Evolutionary conservation across 2,888 invertebrate genomes (phyloP), one percentile per base, ranked within the genome.

Genomic region (Drosophila pseudotalamancana): DNA sequence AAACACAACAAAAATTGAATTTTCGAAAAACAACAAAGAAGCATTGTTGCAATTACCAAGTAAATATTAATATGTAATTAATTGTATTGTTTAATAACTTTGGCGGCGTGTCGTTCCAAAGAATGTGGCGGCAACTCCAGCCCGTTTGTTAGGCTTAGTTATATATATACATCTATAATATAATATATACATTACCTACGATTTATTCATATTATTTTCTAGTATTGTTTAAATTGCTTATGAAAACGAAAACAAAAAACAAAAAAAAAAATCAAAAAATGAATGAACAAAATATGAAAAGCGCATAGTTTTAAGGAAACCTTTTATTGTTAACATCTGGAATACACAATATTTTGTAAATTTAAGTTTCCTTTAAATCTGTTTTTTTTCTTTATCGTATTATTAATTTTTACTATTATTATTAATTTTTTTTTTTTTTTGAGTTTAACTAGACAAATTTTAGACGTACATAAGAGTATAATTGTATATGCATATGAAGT

Each of bases 141-240:
- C 55, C 64, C 46, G 40, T 46, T 69, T 80, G 71, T 66, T 77
- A 77, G 70, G 51, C 66, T 60, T 77, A 77, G 66, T 72, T 76
- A 72, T 48, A 64, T 34, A 51, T 14, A 56, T 69, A 42, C 42
- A 48, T 49, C 56, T 56, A 54, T 27, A 50, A n/a, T n/a, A 40
- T 1, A 43, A 9, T 27, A 27, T 11, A 23, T 2, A 23, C 45
- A 48, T 48, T 43, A 50, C 23, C 14, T 70, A 43, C 42, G 34
- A 39, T 59, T 64, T 46, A 54, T 57, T 51, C 9, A 32, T 9
- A 49, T 55, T 56, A 72, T 73, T 69, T 56, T 68, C 35, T 72
- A 73, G 60, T 60, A 73, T 69, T 72, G 62, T 57, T 62, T 69
- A 42, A 50, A 67, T 63, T 72, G 55, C 71, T 56, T 65, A 70